Percentiles rank a stretch among this genome's conserved stretches.
These are phyloP conservation scores for Aleiodes testaceus DNA, from an alignment of 2,888 invertebrate genomes.

Conservation along the genomic window DNA sequence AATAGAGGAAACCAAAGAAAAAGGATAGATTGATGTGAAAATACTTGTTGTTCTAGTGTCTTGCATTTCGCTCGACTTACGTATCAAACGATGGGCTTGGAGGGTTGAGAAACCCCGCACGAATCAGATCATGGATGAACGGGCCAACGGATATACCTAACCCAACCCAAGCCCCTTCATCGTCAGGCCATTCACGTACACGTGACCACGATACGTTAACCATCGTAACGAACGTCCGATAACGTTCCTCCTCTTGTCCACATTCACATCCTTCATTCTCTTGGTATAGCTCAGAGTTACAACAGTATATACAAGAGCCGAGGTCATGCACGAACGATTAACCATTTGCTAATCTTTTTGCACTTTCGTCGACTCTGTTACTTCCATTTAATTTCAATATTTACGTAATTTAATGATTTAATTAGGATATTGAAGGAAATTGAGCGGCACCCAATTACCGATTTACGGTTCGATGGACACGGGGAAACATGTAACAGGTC, in stretches of 20 bases:
- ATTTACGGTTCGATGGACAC: too few species aligned
- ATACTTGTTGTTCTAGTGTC: conserved; percentile 44
- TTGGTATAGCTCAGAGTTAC: conserved; percentile 2
- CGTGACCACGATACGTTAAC: conserved; percentile 45
- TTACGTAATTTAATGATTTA: neutral
- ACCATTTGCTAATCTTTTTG: conserved; percentile 10
- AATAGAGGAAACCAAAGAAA: conserved; percentile 21
- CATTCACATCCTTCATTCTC: conserved; percentile 30
- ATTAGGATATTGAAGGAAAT: too few species aligned
- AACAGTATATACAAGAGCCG: conserved; percentile 16
- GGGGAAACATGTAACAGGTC: too few species aligned
- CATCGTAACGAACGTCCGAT: conserved; percentile 46
- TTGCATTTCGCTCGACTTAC: conserved; percentile 47
- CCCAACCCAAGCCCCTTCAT: conserved; percentile 24
- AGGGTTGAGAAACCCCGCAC: conserved; percentile 38
- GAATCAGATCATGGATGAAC: conserved; percentile 49
- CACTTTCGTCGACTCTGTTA: neutral
- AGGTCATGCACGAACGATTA: conserved; percentile 24
- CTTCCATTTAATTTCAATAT: neutral
- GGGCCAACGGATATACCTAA: conserved; percentile 39
- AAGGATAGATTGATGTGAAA: conserved; percentile 39
- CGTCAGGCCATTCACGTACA: conserved; percentile 47
- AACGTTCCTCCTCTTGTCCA: conserved; percentile 35
- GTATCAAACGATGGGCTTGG: conserved; percentile 41
- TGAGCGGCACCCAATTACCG: too few species aligned